These are phyloP conservation scores for Dorcus hopei DNA, from an alignment of 2,888 invertebrate genomes.

Conservation along the genomic window DNA sequence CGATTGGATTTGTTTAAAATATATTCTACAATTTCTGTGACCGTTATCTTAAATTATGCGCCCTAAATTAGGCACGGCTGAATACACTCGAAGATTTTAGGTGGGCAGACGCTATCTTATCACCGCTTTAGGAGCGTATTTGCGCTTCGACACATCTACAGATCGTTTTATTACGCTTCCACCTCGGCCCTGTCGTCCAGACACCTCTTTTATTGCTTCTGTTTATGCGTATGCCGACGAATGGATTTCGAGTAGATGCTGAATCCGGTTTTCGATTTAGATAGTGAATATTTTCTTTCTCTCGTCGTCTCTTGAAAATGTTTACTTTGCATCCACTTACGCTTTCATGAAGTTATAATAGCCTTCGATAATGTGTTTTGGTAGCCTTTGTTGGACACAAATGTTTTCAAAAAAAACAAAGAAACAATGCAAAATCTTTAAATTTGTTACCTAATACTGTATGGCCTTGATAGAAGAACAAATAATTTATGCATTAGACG, in stretches of 20 bases:
- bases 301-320: constrained; percentile 3
- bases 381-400: too few species aligned
- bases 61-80: too few species aligned
- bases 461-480: too few species aligned
- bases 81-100: neutral
- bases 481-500: too few species aligned
- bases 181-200: constrained; percentile 19
- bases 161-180: constrained; percentile 19
- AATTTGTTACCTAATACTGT: too few species aligned
- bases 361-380: too few species aligned
- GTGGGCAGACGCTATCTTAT: constrained; percentile 9
- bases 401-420: too few species aligned
- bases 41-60: too few species aligned
- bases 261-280: constrained; percentile 15
- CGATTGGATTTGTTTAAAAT: too few species aligned
- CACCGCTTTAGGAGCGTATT: constrained; percentile 11
- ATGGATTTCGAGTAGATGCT: constrained; percentile 15
- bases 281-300: constrained; percentile 11
- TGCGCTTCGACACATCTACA: constrained; percentile 20
- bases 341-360: too few species aligned
- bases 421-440: too few species aligned
- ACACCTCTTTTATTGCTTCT: constrained; percentile 21
- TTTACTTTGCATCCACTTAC: constrained; percentile 8
- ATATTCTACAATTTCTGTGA: too few species aligned
- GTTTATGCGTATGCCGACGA: constrained; percentile 16